Base-by-base conservation (phyloP, 2,888 invertebrate genomes). In the Cantharis lateralis region DNA sequence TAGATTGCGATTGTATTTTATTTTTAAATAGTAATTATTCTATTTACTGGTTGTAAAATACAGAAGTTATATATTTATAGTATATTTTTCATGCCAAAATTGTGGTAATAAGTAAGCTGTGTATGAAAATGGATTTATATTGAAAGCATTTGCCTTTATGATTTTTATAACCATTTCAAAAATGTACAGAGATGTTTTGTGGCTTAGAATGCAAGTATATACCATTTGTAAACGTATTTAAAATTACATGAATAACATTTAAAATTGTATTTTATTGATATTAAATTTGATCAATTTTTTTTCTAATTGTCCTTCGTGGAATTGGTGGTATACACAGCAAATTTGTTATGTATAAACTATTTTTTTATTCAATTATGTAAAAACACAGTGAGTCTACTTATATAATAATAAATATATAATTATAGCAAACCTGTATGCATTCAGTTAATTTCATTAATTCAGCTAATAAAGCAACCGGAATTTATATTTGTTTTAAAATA, bases 151-250 rank as follows among this genome's bases (percentile, higher is more conserved):
- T 81, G 82, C 82, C 80, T 78, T 80, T 77, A 79, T 77, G 79
- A 77, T 81, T 83, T 82, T 83, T 82, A 82, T 81, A 82, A 81
- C 79, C 79, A 71, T 79, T 80, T 82, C 83, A 85, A 83, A 66
- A 66, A 81, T 87, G 86, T 86, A 85, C 85, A 86, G 85, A 86
- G 86, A 84, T 85, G 84, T 85, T 87, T 87, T 83, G 85, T 86
- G 85, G 86, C 86, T 87, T 87, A 86, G 85, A 83, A 84, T 84
- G 84, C 84, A 83, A 87, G 83, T 86, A 86, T 87, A 85, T 86
- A 86, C 86, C 84, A 86, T 86, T 85, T 87, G 85, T 87, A 86
- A 87, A 86, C 86, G 84, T 86, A 87, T 86, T 85, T 85, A 84
- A 86, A 86, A 82, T 76, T 78, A 78, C 72, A 75, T 78, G 74